Conservation (phyloP, 2,113 vertebrate species). For the Semnornis frantzii region DNA sequence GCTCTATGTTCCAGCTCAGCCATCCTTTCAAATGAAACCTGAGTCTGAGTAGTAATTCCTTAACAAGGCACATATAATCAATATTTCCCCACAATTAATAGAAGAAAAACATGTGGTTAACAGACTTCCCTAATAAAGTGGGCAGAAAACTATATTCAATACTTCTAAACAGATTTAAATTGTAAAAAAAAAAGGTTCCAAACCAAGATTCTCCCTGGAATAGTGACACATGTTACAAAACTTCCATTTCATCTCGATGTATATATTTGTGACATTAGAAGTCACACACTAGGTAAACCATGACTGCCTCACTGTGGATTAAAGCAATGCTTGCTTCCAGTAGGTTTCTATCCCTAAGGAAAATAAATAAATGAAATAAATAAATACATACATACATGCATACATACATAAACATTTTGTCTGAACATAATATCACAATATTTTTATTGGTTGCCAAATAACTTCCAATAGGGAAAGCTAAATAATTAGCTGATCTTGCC, state of each 20-base stretch:
- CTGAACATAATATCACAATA: background rate
- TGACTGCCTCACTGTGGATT: constrained; percentile 63
- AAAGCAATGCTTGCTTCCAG: background rate
- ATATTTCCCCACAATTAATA: background rate
- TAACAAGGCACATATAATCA: background rate
- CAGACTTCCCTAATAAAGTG: background rate
- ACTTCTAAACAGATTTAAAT: background rate
- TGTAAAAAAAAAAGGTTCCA: background rate
- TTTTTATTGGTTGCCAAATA: background rate
- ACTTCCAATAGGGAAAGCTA: background rate
- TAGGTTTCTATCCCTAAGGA: background rate
- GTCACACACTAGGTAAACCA: background rate
- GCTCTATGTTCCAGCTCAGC: background rate
- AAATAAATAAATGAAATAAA: too few species aligned
- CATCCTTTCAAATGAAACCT: background rate
- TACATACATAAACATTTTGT: too few species aligned
- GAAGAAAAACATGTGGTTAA: background rate
- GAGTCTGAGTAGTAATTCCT: background rate
- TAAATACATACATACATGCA: too few species aligned
- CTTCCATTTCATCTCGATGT: background rate
- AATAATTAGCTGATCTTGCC: background rate
- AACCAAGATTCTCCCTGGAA: background rate
- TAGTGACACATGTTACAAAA: background rate
- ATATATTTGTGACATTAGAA: background rate
- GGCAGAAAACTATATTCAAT: background rate